phyloP scores from a whole-genome alignment of 2,113 vertebrate genomes.

The Lophochroa leadbeateri region DNA sequence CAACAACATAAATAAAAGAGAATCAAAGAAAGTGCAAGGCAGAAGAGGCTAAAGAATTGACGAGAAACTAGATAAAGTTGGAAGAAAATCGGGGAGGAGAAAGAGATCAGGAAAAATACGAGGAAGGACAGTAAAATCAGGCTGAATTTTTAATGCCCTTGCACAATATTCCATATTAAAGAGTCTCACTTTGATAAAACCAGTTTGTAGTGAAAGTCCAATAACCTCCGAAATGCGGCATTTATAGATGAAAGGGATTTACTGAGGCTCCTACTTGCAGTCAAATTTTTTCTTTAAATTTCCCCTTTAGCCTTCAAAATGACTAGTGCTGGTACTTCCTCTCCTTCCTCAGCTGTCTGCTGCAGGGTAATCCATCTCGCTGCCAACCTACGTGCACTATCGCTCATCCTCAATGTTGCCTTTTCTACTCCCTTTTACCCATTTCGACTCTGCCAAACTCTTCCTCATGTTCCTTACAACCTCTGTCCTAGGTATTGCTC shows the following conservation, averaged over 20 bases:
- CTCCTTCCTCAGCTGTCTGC: neutral
- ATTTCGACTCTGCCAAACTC: neutral
- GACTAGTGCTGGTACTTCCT: neutral
- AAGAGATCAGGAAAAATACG: neutral
- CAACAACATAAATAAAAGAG: neutral
- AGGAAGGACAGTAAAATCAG: neutral
- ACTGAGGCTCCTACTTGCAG: neutral
- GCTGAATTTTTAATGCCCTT: neutral
- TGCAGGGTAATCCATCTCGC: neutral
- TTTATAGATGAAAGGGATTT: slow-evolving; percentile 3
- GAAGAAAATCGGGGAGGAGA: neutral
- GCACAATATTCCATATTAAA: neutral
- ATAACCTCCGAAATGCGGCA: neutral
- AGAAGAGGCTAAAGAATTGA: neutral
- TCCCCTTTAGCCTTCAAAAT: neutral
- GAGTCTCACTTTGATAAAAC: neutral
- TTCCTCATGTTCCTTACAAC: neutral
- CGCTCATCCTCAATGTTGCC: neutral
- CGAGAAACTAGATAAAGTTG: neutral
- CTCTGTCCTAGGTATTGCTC: neutral
- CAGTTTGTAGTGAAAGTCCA: neutral
- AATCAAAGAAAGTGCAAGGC: neutral
- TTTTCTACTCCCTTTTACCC: neutral
- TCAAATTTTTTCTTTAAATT: neutral
- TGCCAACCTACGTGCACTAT: fast-evolving